Evolutionary conservation across 2,113 vertebrate species (phyloP).

Genomic region (Trochalopteron elliotii): DNA sequence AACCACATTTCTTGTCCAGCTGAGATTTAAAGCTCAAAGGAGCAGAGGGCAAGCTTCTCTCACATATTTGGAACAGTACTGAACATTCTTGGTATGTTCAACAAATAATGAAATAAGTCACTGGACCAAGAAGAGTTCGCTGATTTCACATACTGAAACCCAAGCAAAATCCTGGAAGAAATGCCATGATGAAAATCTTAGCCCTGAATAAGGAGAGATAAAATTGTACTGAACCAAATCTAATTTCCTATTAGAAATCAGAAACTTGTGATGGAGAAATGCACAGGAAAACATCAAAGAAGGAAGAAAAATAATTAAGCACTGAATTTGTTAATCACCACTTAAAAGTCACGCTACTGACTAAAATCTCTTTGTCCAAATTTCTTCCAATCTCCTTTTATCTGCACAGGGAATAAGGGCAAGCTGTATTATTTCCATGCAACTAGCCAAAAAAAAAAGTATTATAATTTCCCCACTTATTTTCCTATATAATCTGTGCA

Average conservation of each 20-base stretch:
- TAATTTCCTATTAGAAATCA: conserved; percentile 2
- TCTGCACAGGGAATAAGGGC: background rate
- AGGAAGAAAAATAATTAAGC: conserved; percentile 38
- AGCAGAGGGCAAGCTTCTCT: background rate
- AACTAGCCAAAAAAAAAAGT: background rate
- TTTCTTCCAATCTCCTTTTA: background rate
- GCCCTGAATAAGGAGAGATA: background rate
- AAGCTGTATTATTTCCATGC: background rate
- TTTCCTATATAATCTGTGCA: background rate
- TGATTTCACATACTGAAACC: background rate
- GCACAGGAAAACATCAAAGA: conserved; percentile 3
- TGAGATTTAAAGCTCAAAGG: background rate
- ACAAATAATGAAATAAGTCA: background rate
- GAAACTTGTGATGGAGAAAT: background rate
- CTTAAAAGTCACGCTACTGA: background rate
- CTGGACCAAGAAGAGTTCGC: background rate
- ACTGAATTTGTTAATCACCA: conserved; percentile 17
- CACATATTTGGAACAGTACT: background rate
- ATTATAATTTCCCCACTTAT: background rate
- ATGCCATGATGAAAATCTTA: background rate
- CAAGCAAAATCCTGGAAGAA: background rate
- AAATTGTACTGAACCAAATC: background rate
- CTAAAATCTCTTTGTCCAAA: background rate
- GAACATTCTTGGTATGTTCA: background rate
- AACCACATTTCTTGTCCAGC: background rate